phyloP scores from a whole-genome alignment of 2,888 invertebrate genomes.

The Eurytoma adleriae region DNA sequence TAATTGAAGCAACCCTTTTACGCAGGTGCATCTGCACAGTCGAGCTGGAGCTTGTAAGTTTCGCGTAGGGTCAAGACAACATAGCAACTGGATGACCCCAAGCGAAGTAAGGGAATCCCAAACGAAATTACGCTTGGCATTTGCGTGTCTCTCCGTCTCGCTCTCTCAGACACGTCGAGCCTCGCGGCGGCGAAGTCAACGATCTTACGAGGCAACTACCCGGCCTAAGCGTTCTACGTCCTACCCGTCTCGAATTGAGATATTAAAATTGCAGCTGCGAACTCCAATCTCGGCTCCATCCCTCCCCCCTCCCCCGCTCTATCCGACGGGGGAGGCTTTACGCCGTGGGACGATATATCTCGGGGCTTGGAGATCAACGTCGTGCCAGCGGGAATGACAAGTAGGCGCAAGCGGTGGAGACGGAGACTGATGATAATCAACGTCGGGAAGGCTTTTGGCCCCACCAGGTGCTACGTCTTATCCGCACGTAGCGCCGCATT shows the following conservation, averaged over 20 bases:
- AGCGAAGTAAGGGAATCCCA: background rate
- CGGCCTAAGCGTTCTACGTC: background rate
- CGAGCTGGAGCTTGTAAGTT: too few species aligned
- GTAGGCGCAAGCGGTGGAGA: background rate
- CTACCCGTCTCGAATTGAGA: conserved; percentile 40
- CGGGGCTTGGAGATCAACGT: conserved; percentile 38
- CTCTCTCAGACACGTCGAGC: background rate
- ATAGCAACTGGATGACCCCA: background rate
- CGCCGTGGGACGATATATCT: background rate
- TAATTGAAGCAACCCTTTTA: too few species aligned
- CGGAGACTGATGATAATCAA: conserved; percentile 30
- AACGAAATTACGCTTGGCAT: conserved; percentile 32
- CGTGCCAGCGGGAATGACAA: conserved; percentile 25
- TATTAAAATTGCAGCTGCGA: conserved; percentile 55
- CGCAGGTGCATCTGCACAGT: too few species aligned
- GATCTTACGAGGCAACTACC: conserved; percentile 15
- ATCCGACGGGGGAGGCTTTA: conserved; percentile 21
- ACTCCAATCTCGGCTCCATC: conserved; percentile 44
- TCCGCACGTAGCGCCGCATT: too few species aligned
- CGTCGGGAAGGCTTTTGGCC: conserved; percentile 9
- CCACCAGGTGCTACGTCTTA: too few species aligned
- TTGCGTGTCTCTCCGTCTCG: background rate
- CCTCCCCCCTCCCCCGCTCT: background rate
- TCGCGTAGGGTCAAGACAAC: conserved; percentile 25
- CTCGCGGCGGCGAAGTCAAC: background rate